phyloP scores from a whole-genome alignment of 2,888 invertebrate genomes.

The Teinopalpus imperialis region DNA sequence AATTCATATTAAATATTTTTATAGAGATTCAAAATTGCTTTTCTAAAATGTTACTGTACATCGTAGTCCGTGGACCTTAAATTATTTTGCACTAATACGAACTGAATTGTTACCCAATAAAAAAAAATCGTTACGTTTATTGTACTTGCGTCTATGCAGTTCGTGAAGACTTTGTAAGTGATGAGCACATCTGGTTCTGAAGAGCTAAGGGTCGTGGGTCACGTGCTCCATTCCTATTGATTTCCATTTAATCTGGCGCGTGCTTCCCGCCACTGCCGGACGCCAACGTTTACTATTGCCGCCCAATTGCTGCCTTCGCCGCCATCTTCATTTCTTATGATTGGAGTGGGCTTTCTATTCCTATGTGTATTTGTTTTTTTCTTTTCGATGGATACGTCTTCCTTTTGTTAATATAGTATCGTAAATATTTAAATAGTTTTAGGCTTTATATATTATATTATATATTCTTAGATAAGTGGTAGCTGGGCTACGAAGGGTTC shows the following conservation, averaged over 20 bases:
- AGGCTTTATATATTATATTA: too few relatives aligned
- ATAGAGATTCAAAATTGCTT: too few relatives aligned
- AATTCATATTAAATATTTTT: too few relatives aligned
- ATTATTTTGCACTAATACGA: too few relatives aligned
- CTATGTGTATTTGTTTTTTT: conserved; percentile 31
- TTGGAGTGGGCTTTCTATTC: conserved; percentile 48
- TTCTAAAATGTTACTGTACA: too few relatives aligned
- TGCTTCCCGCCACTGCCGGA: conserved; percentile 48
- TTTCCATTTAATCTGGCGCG: conserved; percentile 79
- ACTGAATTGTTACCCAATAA: too few relatives aligned
- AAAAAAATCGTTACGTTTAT: too few relatives aligned
- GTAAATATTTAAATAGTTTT: too few relatives aligned
- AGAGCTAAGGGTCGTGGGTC: conserved; percentile 61
- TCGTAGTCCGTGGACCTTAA: too few relatives aligned
- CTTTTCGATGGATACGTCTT: conserved; percentile 4
- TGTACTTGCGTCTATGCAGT: background rate
- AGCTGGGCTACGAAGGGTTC: too few relatives aligned
- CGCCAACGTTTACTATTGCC: conserved; percentile 33
- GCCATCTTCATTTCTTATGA: conserved; percentile 60
- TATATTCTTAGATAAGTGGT: too few relatives aligned
- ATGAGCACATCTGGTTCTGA: conserved; percentile 26
- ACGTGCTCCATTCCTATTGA: conserved; percentile 74
- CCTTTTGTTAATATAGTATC: conserved; percentile 6
- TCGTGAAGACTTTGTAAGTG: conserved; percentile 17
- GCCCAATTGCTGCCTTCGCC: conserved; percentile 56